Conservation (phyloP, 2,888 invertebrate species). For the Lasioglossum vierecki region DNA sequence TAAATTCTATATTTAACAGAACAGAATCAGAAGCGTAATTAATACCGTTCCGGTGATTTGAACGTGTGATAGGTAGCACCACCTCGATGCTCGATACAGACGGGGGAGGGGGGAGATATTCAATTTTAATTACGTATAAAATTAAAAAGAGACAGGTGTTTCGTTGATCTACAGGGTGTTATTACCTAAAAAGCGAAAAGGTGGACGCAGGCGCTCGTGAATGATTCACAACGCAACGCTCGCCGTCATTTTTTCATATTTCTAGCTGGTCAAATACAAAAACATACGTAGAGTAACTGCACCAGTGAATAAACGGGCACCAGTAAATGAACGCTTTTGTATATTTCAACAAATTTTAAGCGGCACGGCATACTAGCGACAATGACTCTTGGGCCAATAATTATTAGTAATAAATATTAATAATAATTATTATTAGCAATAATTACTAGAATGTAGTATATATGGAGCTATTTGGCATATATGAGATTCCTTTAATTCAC, state of each 20-base stretch:
- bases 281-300: too few species aligned
- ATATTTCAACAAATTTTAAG: too few species aligned
- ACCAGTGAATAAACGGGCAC: too few species aligned
- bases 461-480: too few species aligned
- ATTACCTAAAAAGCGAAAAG: neutral
- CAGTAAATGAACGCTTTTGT: too few species aligned
- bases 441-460: too few species aligned
- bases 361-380: too few species aligned
- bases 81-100: neutral
- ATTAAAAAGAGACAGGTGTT: neutral
- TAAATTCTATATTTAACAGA: neutral
- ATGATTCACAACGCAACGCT: neutral
- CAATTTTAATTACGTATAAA: conserved; percentile 3
- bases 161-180: neutral
- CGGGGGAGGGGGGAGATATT: neutral
- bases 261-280: neutral
- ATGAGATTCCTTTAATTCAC: too few species aligned
- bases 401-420: too few species aligned
- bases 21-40: neutral
- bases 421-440: too few species aligned
- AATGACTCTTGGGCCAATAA: too few species aligned
- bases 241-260: neutral
- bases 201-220: neutral
- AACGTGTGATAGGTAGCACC: neutral
- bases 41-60: conserved; percentile 3